Evolutionary conservation across 2,797 vertebrate species (phyloP), one percentile per base, ranked within the genome.

Genomic region (Botia kubotai): DNA sequence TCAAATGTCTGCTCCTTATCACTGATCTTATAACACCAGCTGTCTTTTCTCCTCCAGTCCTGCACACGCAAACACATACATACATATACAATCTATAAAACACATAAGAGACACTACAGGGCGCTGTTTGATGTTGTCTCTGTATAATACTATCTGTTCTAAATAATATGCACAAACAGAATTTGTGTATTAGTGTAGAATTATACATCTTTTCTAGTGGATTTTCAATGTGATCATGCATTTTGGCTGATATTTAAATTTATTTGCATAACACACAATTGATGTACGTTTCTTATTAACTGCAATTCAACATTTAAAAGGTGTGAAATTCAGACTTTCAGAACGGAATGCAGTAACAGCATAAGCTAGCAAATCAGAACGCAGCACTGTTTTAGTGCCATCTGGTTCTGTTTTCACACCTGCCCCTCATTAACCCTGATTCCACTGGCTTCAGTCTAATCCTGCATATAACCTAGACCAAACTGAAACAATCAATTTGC

Each of bases 1-100:
- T 94, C 89, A 87, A 93, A 97, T 80, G 83, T 96, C 91, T 96
- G 93, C 82, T 93, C 93, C 52, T 93, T 92, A 60, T 88, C 90
- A 13, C 96, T 95, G 81, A 97, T 92, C 80, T 87, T 95, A 90
- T 98, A 99, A 91, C 97, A 99, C 91, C 94, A 97, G 86, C 89
- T 88, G 70, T 94, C 91, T 50, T 96, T 94, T 88, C 96, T 94
- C 90, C 95, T 96, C 97, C 97, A 98, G 81, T 92, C 95, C 97
- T 99, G 91, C 87, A 90, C 10, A 85, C 21, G 65, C 57, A 81
- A 43, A 73, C 36, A 63, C 23, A 77, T 8, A 43, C 36, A 68
- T 11, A 55, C 17, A 73, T 23, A 67, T 5, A 75, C 12, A 23
- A 39, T 63, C 43, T 33, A 48, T 14, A 50, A 26, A 33, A 63